phyloP scores from a whole-genome alignment of 2,113 vertebrate species.

The Mionectes macconnelli region DNA sequence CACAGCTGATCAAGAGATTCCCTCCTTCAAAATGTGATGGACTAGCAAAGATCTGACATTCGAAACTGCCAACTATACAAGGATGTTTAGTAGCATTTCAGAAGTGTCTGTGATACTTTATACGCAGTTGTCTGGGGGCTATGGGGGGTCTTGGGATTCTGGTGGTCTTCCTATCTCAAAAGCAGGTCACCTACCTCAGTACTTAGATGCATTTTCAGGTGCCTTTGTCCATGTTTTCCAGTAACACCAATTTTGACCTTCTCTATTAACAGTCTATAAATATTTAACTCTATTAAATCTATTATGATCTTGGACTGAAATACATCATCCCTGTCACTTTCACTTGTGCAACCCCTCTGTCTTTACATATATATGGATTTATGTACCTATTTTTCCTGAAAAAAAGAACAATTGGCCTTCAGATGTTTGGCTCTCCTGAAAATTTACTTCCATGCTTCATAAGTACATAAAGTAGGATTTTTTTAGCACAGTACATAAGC shows the following conservation, averaged over 20 bases:
- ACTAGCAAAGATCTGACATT: background rate
- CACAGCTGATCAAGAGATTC: background rate
- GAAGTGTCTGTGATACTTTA: background rate
- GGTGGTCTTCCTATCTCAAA: background rate
- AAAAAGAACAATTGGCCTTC: background rate
- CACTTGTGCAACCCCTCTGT: background rate
- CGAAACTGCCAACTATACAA: background rate
- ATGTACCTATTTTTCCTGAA: background rate
- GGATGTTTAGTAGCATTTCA: background rate
- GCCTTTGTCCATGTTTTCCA: background rate
- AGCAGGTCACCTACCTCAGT: background rate
- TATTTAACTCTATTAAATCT: background rate
- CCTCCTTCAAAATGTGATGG: background rate
- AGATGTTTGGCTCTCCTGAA: background rate
- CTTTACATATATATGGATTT: background rate
- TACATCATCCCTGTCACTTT: background rate
- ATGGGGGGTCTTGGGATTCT: background rate
- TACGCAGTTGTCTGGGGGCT: background rate
- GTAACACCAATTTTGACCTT: background rate
- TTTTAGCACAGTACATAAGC: background rate
- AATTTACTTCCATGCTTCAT: background rate
- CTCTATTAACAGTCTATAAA: background rate
- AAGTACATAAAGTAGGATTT: background rate
- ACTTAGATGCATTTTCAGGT: background rate
- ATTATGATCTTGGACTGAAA: background rate